Conservation (phyloP, 2,113 vertebrate species). For the Pygoscelis adeliae region DNA sequence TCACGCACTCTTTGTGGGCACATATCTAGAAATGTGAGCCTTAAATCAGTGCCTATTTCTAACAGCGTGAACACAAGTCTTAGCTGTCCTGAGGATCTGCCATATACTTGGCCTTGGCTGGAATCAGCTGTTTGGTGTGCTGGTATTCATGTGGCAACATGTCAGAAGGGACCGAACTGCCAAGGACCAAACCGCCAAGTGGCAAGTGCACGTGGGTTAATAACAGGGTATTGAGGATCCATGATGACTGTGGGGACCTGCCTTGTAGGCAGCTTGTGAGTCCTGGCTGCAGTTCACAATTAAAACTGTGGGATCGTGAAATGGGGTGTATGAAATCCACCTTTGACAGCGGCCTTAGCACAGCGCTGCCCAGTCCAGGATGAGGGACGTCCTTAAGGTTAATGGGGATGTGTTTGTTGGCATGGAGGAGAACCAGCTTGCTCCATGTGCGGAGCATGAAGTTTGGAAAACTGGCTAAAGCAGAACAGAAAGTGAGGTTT, state of each 20-base stretch:
- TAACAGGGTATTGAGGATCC: background rate
- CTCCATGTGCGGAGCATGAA: fast-evolving
- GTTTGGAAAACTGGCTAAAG: background rate
- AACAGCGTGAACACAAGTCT: background rate
- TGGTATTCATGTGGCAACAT: background rate
- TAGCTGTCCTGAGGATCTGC: background rate
- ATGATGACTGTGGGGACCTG: background rate
- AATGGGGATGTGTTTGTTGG: background rate
- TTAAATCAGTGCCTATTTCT: background rate
- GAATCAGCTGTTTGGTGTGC: fast-evolving
- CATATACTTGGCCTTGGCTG: background rate
- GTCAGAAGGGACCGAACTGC: background rate
- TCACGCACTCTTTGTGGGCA: background rate
- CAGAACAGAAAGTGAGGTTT: background rate
- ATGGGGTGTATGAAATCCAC: background rate
- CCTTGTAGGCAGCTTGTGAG: background rate
- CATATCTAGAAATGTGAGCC: background rate
- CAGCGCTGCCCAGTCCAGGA: background rate
- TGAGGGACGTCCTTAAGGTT: background rate
- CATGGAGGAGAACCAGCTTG: background rate
- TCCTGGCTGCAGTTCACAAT: background rate
- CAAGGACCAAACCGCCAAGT: background rate
- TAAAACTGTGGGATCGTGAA: background rate
- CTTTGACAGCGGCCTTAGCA: background rate
- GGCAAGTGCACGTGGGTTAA: background rate